Conservation (phyloP, 2,888 invertebrate genomes). For the Papilio gigon region DNA sequence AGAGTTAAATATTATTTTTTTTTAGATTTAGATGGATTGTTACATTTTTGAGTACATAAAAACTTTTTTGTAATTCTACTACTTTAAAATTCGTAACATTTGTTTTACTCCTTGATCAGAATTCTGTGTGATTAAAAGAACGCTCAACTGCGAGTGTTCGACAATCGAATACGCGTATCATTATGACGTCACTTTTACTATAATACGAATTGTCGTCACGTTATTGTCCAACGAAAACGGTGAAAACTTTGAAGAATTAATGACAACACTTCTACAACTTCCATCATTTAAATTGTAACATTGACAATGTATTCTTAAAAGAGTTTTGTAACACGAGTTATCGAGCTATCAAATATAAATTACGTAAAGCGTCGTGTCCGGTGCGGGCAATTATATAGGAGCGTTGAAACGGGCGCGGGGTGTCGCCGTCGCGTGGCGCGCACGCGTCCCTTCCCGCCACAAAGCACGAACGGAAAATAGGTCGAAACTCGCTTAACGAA, state of each 20-base stretch:
- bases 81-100: not conserved
- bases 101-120: not conserved
- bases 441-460: conserved; percentile 51
- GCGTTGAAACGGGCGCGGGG: conserved; percentile 29
- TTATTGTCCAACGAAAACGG: too few relatives aligned
- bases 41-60: not conserved
- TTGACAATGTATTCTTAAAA: conserved; percentile 11
- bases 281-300: conserved; percentile 13
- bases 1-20: not conserved
- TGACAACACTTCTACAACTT: not conserved
- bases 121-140: not conserved
- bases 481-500: conserved; percentile 26
- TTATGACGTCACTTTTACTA: not conserved
- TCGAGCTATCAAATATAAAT: conserved; percentile 36
- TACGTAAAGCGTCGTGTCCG: conserved; percentile 38
- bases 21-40: not conserved
- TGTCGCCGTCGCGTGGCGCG: conserved; percentile 54
- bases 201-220: too few relatives aligned
- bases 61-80: not conserved
- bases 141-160: not conserved
- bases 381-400: conserved; percentile 35
- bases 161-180: not conserved
- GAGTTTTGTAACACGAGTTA: conserved; percentile 38
- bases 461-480: conserved; percentile 10
- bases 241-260: not conserved